phyloP scores from a whole-genome alignment of 2,113 vertebrate species.

The Tringa solitaria region DNA sequence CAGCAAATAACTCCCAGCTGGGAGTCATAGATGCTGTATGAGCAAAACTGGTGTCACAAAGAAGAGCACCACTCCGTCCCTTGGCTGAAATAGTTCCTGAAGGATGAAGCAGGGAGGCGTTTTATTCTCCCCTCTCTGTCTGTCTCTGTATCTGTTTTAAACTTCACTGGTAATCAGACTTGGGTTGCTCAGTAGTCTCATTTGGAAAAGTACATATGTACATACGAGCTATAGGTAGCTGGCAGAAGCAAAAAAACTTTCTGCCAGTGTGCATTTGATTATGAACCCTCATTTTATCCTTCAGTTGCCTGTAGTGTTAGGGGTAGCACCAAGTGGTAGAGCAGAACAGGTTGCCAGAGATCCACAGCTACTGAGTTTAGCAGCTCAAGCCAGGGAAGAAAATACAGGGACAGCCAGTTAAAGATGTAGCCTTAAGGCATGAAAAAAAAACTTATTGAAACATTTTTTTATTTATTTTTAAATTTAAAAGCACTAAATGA shows the following conservation, averaged over 20 bases:
- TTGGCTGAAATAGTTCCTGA: background rate
- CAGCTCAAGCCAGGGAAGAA: background rate
- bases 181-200: background rate
- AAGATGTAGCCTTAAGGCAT: background rate
- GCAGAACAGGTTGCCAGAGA: background rate
- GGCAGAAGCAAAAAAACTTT: background rate
- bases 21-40: background rate
- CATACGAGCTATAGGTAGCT: background rate
- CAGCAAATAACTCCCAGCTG: accelerated
- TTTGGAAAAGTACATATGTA: background rate
- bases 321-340: background rate
- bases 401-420: background rate
- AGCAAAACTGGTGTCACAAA: background rate
- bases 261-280: background rate
- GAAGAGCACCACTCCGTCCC: background rate
- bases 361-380: background rate
- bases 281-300: background rate
- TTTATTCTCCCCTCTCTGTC: background rate
- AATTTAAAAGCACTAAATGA: background rate
- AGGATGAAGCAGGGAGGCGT: background rate
- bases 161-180: background rate
- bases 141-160: background rate
- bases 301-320: background rate
- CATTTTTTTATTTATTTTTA: background rate
- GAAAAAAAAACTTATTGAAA: constrained; percentile 5